Percentiles rank a stretch among this genome's conserved stretches.
These are phyloP conservation scores for Colletes gigas DNA, from an alignment of 1,140 invertebrate genomes.

Conservation along the genomic window DNA sequence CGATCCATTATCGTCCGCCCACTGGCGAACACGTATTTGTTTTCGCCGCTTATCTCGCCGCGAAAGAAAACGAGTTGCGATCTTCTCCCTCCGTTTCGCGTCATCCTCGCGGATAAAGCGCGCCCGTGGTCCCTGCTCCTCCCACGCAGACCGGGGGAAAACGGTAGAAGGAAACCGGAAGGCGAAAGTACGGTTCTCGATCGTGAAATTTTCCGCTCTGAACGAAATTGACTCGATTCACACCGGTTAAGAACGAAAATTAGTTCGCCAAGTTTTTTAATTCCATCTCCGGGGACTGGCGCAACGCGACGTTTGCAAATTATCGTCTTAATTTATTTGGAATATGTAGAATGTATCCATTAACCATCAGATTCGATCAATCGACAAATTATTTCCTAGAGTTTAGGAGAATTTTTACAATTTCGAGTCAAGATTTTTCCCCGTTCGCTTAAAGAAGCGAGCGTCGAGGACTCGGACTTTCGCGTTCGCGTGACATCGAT, in stretches of 20 bases:
- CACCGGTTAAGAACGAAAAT: neutral
- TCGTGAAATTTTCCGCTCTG: conserved; percentile 5
- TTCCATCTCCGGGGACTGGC: too few relatives aligned
- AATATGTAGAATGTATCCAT: too few relatives aligned
- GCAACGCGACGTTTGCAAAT: neutral
- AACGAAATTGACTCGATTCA: conserved; percentile 17
- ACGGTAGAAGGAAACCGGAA: neutral
- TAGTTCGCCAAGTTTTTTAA: neutral
- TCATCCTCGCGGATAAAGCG: too few relatives aligned
- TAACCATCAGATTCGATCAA: too few relatives aligned
- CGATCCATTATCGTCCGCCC: neutral
- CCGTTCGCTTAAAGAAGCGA: too few relatives aligned
- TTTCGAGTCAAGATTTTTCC: too few relatives aligned
- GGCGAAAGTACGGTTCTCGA: neutral
- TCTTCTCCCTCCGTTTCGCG: too few relatives aligned
- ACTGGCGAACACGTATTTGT: neutral
- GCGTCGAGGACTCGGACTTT: conserved; percentile 19
- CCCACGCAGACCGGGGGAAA: neutral
- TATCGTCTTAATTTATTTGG: too few relatives aligned
- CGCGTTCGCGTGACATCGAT: conserved; percentile 21
- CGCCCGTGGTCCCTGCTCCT: too few relatives aligned
- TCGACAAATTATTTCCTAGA: too few relatives aligned
- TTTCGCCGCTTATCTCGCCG: neutral
- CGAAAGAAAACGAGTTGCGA: neutral
- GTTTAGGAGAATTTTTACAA: too few relatives aligned